Evolutionary conservation across 2,113 vertebrate genomes (phyloP).

Genomic region (Mastomys coucha): DNA sequence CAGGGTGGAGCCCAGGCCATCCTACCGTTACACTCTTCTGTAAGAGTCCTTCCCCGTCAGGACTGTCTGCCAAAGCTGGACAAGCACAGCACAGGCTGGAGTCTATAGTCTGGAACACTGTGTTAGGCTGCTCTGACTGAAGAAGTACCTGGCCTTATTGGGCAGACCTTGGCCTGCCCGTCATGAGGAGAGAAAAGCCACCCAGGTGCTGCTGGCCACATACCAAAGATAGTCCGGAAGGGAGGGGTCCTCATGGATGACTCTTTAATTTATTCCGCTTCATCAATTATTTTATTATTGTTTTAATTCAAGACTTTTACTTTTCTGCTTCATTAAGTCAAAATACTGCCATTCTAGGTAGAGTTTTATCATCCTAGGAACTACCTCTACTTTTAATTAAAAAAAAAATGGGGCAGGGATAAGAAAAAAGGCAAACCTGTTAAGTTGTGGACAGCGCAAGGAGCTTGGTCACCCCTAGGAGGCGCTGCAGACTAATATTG

Average conservation of each 20-base stretch:
- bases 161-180: not conserved
- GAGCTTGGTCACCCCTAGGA: slow-evolving; percentile 55
- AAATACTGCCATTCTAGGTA: slow-evolving; percentile 59
- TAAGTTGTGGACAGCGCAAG: not conserved
- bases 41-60: not conserved
- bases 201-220: slow-evolving; percentile 23
- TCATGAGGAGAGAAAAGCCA: not conserved
- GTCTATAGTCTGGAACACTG: not conserved
- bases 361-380: slow-evolving; percentile 65
- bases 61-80: slow-evolving; percentile 1
- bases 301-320: slow-evolving; percentile 28
- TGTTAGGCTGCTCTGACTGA: not conserved
- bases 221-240: slow-evolving; percentile 69
- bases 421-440: slow-evolving; percentile 25
- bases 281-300: slow-evolving; percentile 20
- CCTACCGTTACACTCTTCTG: not conserved
- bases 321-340: slow-evolving; percentile 48
- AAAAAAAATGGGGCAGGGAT: not conserved
- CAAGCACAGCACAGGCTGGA: not conserved
- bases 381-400: slow-evolving; percentile 72
- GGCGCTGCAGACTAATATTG: slow-evolving; percentile 4
- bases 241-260: not conserved
- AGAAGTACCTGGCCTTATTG: not conserved
- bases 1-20: not conserved
- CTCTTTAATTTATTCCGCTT: slow-evolving; percentile 64